Conservation (phyloP, 2,113 vertebrate species). For the Elachura formosa region DNA sequence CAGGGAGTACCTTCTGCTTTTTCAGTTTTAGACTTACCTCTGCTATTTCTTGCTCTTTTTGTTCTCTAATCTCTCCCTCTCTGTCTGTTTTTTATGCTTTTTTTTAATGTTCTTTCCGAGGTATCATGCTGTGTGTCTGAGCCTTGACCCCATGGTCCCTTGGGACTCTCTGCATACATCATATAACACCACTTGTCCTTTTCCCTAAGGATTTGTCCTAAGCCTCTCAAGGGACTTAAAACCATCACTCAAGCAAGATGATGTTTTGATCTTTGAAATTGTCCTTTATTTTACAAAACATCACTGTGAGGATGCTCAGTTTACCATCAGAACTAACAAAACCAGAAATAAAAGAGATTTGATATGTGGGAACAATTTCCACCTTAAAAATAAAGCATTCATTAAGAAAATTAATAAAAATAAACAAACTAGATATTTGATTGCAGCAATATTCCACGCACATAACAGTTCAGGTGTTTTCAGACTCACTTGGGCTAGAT, state of each 20-base stretch:
- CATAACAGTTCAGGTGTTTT: background rate
- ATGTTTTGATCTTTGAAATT: background rate
- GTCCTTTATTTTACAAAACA: background rate
- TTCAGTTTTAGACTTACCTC: background rate
- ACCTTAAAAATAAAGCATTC: background rate
- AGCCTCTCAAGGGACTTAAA: background rate
- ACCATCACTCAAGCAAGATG: background rate
- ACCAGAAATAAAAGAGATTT: background rate
- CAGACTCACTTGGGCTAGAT: background rate
- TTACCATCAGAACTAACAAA: background rate
- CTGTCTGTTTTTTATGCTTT: accelerated
- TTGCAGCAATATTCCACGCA: background rate
- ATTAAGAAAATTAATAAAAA: background rate
- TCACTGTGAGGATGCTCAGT: background rate
- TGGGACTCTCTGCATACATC: accelerated
- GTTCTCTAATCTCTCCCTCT: background rate
- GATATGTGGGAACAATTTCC: background rate
- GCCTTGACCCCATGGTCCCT: accelerated
- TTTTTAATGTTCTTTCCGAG: background rate
- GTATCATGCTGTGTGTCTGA: accelerated
- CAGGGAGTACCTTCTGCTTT: background rate
- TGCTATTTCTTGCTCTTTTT: background rate
- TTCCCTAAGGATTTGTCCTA: background rate
- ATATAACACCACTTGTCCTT: accelerated
- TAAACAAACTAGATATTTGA: background rate